Base-by-base conservation (phyloP, 2,113 vertebrate species). In the Galemys pyrenaicus region DNA sequence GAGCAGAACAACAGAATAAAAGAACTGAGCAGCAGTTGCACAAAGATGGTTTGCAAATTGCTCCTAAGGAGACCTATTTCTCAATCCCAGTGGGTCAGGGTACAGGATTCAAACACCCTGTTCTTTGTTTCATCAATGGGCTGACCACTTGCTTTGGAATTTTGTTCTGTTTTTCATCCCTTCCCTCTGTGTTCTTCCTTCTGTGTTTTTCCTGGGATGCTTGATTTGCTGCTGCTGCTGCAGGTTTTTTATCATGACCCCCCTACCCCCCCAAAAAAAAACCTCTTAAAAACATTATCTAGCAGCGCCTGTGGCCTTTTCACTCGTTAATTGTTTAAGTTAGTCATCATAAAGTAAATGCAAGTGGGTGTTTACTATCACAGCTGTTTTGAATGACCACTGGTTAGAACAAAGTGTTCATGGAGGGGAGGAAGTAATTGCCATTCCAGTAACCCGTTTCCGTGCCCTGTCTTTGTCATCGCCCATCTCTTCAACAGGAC, bases 401-500 rank as follows among this genome's bases (percentile, higher is more conserved):
- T 13, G 64, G 70, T 91, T 37, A 87, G 91, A 82, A 68, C 75
- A 10, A 54, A 81, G 83, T 71, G 51, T 68, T 79, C 87, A 67
- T 30, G 46, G 65, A 88, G 77, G 89, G 39, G 11, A 5, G 89
- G 74, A 35, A 44, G 22, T 71, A 17, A 30, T 73, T 39, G 19
- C 28, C 12, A 8, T 26, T 46, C 35, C 9, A 8, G 16, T 3
- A 4, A 41, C 35, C 32, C 0, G 39, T 58, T 30, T 32, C 26
- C 56, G 4, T 1, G 0, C 4, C 0, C 41, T 67, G 22, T 24
- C 26, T 8, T 22, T 49, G 35, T 41, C 80, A 79, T 4, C 80
- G n/a, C 2, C 49, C 0, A 32, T 39, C 32, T 78, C 94, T 96
- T 88, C 98, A 96, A 98, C 99, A 99, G 98, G 99, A 98, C 4